A percentile compares a stretch with the other conserved stretches of the same genome.
Evolutionary conservation across 2,113 vertebrate species (phyloP).

Genomic region (Marcusenius ussheri): DNA sequence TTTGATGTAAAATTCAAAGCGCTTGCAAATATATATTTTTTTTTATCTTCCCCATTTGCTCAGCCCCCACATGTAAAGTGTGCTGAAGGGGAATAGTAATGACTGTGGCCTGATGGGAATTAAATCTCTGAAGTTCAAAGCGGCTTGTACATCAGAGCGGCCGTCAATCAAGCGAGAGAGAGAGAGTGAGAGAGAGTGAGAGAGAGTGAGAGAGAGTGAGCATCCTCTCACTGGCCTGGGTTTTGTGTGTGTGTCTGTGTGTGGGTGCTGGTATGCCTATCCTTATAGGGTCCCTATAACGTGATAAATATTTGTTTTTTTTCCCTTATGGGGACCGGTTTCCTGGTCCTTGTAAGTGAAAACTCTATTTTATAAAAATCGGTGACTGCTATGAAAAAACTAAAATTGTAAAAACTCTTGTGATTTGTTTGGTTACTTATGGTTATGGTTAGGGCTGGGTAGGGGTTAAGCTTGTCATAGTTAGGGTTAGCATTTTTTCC

Average conservation of each 20-base stretch:
- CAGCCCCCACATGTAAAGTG: conserved; percentile 80
- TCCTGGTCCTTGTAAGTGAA: too few species aligned
- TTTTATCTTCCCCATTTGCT: conserved; percentile 82
- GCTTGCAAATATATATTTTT: conserved; percentile 65
- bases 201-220: neutral
- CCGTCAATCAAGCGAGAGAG: conserved; percentile 72
- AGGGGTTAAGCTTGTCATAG: too few species aligned
- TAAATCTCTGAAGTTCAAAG: conserved; percentile 88
- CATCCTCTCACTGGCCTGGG: conserved; percentile 51
- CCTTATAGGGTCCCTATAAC: too few species aligned
- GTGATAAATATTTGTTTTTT: too few species aligned
- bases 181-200: conserved; percentile 25
- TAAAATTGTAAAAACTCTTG: too few species aligned
- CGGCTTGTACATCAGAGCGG: conserved; percentile 78
- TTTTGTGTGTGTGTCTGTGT: conserved; percentile 21
- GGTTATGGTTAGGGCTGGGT: too few species aligned
- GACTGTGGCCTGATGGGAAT: conserved; percentile 83
- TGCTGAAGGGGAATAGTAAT: conserved; percentile 87
- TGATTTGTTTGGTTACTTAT: too few species aligned
- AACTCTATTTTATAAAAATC: too few species aligned
- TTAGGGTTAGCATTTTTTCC: too few species aligned
- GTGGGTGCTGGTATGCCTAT: neutral
- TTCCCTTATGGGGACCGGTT: too few species aligned
- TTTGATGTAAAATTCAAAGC: conserved; percentile 89
- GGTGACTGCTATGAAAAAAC: too few species aligned